Evolutionary conservation across 2,888 invertebrate species (phyloP), one percentile per base, ranked within the genome.

Genomic region (Stenodema calcarata): DNA sequence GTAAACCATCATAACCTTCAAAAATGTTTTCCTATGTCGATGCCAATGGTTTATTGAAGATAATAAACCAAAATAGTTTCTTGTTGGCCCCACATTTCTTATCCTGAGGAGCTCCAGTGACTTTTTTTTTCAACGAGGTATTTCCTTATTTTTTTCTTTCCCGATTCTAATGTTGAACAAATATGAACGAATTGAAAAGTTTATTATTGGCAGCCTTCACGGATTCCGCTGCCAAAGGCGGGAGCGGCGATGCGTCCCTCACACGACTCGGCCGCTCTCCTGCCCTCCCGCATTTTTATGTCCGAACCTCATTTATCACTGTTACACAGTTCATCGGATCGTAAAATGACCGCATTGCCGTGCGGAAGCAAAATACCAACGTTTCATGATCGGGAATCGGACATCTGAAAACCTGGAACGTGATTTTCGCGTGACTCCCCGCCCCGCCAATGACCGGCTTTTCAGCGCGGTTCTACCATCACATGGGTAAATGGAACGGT

Each of bases 261-360:
- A 62, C 62, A 62, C 27, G 18, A 9, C 27, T 62, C 27, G 62
- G 12, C 23, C 62, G 62, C 27, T 62, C 62, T 23, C 62, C 12
- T 27, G 62, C 62, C 23, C 62, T 6, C 23, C 62, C 62, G 62
- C 18, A 62, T 62, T 62, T 62, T 62, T 62, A 62, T 62, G 62
- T 7, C 62, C 6, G 11, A 62, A 62, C 62, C 62, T 62, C 62
- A 62, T 62, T 62, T 62, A 62, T 62, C 62, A 62, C 62, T 62
- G 62, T 62, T 62, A 62, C 62, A 62, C 62, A 62, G 62, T 62
- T 62, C 62, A 62, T 62, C 62, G 62, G 62, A 62, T 62, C 62
- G 62, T 62, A 62, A 62, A 62, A 62, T 62, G 62, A 62, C 62
- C 62, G 62, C 62, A 62, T 62, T 62, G 62, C 62, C 62, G 47